Percentiles rank a stretch among this genome's conserved stretches.
phyloP scores from a whole-genome alignment of 2,888 invertebrate species.

The Diarsia mendica region DNA sequence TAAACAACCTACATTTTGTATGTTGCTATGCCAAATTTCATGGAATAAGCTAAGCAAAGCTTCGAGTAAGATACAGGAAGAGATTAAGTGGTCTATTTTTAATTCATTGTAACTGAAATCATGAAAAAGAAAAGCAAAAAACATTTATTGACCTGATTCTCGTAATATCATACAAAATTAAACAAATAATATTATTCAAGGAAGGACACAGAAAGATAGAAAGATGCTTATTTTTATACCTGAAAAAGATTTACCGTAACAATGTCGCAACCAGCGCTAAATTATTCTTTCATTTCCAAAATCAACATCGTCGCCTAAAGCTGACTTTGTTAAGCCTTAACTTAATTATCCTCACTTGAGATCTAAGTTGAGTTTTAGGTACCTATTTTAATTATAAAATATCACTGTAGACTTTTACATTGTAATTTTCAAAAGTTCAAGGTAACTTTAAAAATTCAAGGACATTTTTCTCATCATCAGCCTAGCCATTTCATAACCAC shows the following conservation, averaged over 20 bases:
- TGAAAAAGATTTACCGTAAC: constrained; percentile 1
- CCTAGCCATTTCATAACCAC: no score
- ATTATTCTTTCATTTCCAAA: constrained; percentile 43
- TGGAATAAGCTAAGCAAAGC: background rate
- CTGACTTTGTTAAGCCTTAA: constrained; percentile 7
- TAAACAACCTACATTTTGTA: background rate
- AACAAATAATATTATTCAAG: background rate
- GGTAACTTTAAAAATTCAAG: background rate
- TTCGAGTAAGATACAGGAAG: no score
- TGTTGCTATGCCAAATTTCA: background rate
- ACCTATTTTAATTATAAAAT: constrained; percentile 7
- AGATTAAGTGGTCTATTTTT: background rate
- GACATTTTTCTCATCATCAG: no score
- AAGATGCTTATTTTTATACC: background rate
- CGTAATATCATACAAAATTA: background rate
- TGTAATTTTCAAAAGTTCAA: background rate
- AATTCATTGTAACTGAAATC: background rate
- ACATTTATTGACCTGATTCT: background rate
- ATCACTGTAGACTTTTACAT: background rate
- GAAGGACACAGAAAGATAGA: background rate
- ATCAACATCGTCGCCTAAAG: constrained; percentile 21
- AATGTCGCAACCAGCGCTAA: background rate
- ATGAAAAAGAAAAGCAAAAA: background rate
- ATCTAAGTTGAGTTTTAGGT: constrained; percentile 10
- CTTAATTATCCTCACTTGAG: constrained; percentile 23